A percentile compares a stretch with the other conserved stretches of the same genome.
phyloP scores from a whole-genome alignment of 2,113 vertebrate species.

The Haemorhous mexicanus region DNA sequence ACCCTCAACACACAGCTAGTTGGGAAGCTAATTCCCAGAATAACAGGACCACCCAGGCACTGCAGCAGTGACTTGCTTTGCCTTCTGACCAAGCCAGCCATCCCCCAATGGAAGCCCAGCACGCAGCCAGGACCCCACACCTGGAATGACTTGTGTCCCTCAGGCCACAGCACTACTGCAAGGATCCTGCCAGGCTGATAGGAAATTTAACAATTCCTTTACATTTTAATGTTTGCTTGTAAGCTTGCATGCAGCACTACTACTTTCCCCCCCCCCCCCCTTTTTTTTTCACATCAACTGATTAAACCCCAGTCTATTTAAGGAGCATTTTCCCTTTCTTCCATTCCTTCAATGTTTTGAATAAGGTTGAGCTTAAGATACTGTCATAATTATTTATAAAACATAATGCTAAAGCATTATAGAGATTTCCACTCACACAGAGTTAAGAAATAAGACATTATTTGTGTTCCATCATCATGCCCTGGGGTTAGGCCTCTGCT shows the following conservation, averaged over 20 bases:
- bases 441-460: not conserved
- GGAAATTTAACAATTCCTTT: not conserved
- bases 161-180: not conserved
- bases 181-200: not conserved
- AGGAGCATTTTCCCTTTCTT: not conserved
- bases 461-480: not conserved
- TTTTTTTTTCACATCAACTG: not conserved
- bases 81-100: not conserved
- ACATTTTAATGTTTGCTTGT: not conserved
- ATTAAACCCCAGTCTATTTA: not conserved
- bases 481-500: not conserved
- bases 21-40: not conserved
- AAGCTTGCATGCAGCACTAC: not conserved
- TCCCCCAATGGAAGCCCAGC: rapidly evolving
- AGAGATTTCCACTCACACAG: not conserved
- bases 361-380: not conserved
- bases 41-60: not conserved
- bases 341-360: not conserved
- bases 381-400: not conserved
- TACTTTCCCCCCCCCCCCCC: no score
- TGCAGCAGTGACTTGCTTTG: not conserved
- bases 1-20: not conserved
- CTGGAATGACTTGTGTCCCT: not conserved
- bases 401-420: not conserved
- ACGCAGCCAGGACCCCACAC: not conserved